Conservation (phyloP, 2,797 vertebrate species). For the Chelonia mydas region DNA sequence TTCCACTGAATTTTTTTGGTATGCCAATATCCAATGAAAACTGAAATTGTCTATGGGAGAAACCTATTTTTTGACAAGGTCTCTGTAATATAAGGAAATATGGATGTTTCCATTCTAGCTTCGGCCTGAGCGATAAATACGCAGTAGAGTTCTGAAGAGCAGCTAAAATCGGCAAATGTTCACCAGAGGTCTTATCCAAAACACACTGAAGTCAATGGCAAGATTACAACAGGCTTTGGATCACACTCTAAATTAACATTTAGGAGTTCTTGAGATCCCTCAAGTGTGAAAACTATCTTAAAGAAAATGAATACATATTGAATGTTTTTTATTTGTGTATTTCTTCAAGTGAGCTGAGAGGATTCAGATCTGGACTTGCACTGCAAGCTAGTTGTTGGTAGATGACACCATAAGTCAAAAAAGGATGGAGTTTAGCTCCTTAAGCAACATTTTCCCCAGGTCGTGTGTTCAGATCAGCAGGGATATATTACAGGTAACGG, state of each 20-base stretch:
- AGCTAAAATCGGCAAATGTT: not conserved
- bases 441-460: not conserved
- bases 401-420: not conserved
- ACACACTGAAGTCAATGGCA: not conserved
- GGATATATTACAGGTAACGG: not conserved
- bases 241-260: not conserved
- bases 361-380: not conserved
- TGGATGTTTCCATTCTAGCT: not conserved
- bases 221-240: not conserved
- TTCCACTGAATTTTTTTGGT: not conserved
- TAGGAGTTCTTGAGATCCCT: not conserved
- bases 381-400: not conserved
- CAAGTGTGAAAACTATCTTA: not conserved
- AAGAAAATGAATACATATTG: not conserved
- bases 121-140: not conserved
- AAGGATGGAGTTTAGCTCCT: not conserved
- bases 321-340: not conserved
- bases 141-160: not conserved
- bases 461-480: not conserved
- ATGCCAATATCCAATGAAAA: not conserved
- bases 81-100: not conserved
- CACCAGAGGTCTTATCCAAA: not conserved
- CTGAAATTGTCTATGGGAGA: not conserved
- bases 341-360: not conserved
- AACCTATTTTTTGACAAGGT: not conserved